These are phyloP conservation scores for Rhadinocentrus ornatus DNA, from an alignment of 2,797 vertebrate species.

Conservation along the genomic window DNA sequence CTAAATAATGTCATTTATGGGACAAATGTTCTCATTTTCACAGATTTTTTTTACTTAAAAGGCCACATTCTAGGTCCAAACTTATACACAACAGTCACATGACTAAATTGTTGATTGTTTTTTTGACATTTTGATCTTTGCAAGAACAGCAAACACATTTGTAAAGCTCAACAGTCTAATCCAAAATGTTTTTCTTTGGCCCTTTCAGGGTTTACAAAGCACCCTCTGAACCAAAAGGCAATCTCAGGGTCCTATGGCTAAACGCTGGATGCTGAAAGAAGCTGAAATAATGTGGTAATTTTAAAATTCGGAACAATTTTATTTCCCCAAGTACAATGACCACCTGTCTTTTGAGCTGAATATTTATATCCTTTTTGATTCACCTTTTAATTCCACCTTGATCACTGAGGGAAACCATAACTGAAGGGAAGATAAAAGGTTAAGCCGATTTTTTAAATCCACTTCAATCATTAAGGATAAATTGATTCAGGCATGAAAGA, in stretches of 20 bases:
- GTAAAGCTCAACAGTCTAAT: background rate
- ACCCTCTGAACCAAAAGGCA: constrained; percentile 12
- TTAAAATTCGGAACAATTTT: background rate
- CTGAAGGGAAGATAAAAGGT: constrained; percentile 23
- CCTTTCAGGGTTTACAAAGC: background rate
- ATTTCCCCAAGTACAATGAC: constrained; percentile 12
- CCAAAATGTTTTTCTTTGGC: background rate
- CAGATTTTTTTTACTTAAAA: background rate
- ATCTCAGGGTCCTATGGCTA: constrained; percentile 8
- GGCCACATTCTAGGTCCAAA: background rate
- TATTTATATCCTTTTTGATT: constrained; percentile 45
- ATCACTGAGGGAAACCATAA: constrained; percentile 32
- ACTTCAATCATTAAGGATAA: constrained; percentile 39
- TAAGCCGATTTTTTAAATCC: constrained; percentile 48
- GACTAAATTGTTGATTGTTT: background rate
- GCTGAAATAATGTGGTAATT: background rate
- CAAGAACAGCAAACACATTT: background rate
- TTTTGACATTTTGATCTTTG: constrained; percentile 8
- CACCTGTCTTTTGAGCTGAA: constrained; percentile 12
- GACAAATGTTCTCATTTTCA: background rate
- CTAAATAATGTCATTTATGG: background rate
- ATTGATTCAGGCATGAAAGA: constrained; percentile 17
- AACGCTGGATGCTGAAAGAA: background rate
- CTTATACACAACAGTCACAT: background rate
- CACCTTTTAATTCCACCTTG: constrained; percentile 46